phyloP scores from a whole-genome alignment of 2,113 vertebrate genomes.

The Microtus ochrogaster region DNA sequence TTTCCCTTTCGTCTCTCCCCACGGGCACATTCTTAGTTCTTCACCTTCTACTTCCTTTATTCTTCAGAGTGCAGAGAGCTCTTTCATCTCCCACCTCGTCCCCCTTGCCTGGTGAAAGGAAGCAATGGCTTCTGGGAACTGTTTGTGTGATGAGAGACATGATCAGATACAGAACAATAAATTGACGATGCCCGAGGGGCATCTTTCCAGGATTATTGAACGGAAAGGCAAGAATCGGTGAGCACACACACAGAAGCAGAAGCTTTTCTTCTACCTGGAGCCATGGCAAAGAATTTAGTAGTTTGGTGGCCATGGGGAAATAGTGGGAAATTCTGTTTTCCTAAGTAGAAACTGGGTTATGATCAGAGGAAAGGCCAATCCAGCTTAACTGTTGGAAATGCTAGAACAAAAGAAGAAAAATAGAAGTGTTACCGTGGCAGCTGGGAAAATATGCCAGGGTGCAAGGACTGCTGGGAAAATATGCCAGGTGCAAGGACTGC shows the following conservation, averaged over 20 bases:
- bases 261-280: background rate
- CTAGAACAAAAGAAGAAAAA: background rate
- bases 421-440: background rate
- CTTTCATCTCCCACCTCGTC: background rate
- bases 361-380: background rate
- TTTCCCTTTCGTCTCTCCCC: background rate
- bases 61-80: conserved; percentile 7
- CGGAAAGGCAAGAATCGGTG: background rate
- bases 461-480: background rate
- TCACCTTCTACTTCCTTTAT: background rate
- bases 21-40: background rate
- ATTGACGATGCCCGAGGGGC: background rate
- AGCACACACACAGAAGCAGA: background rate
- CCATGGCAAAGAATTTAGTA: background rate
- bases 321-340: background rate
- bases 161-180: background rate
- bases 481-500: background rate
- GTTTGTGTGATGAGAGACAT: background rate
- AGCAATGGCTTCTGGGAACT: background rate
- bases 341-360: background rate
- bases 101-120: background rate
- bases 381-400: background rate
- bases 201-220: background rate
- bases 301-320: background rate
- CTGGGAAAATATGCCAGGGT: background rate